Percentiles rank a stretch among this genome's conserved stretches.
phyloP scores from a whole-genome alignment of 1,140 invertebrate genomes.

The Anoplophora glabripennis region DNA sequence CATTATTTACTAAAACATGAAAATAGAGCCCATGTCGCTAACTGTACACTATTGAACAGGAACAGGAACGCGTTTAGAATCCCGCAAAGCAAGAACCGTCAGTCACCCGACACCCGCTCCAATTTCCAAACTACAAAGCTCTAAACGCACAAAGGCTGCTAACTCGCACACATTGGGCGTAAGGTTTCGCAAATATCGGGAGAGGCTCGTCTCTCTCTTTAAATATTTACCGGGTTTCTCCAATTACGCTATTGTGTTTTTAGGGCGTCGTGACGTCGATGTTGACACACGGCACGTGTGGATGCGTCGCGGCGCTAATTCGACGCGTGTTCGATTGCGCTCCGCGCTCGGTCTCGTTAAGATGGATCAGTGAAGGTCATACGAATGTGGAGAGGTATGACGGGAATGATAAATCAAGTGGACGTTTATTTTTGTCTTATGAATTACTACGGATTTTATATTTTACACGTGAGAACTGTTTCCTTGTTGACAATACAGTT shows the following conservation, averaged over 20 bases:
- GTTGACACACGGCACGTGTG: constrained; percentile 2
- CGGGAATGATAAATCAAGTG: too few species aligned
- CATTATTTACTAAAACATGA: too few species aligned
- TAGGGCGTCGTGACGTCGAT: not conserved
- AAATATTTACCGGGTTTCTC: constrained; percentile 31
- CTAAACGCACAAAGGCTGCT: not conserved
- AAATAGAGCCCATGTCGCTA: too few species aligned
- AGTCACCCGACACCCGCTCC: not conserved
- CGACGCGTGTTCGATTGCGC: constrained; percentile 1
- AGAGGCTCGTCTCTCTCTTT: constrained; percentile 10
- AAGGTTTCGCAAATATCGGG: constrained; percentile 25
- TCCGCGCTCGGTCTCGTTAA: not conserved
- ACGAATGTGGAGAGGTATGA: too few species aligned
- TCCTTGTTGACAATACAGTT: too few species aligned
- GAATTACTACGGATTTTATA: too few species aligned
- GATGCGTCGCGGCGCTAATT: constrained; percentile 3
- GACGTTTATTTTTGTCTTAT: too few species aligned
- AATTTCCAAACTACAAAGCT: constrained; percentile 3
- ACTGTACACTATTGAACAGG: too few species aligned
- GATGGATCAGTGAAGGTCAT: not conserved
- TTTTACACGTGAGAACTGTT: too few species aligned
- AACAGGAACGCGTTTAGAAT: too few species aligned
- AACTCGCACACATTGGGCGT: constrained; percentile 4
- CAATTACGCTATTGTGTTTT: constrained; percentile 26
- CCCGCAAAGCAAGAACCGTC: not conserved